A percentile compares a stretch with the other conserved stretches of the same genome.
Evolutionary conservation across 2,113 vertebrate genomes (phyloP).

Genomic region (Antennarius striatus): DNA sequence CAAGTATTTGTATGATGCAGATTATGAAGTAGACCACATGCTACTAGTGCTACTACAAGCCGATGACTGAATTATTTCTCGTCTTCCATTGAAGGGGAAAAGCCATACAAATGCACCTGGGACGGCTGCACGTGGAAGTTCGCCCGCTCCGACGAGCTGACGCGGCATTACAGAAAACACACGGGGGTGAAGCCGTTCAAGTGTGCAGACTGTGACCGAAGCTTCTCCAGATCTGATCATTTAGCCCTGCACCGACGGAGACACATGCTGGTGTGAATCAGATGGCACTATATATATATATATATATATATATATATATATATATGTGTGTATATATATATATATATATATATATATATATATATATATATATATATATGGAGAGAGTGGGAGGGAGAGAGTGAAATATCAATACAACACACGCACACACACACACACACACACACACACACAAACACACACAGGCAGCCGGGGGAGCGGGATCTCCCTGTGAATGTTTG

Average conservation of each 20-base stretch:
- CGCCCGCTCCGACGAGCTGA: slow-evolving; percentile 97
- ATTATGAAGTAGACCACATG: no score
- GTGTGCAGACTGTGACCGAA: slow-evolving; percentile 98
- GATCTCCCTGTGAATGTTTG: slow-evolving; percentile 75
- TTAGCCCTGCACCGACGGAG: slow-evolving; percentile 96
- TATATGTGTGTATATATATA: no score
- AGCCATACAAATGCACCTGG: slow-evolving; percentile 99
- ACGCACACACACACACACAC: not conserved
- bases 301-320: not conserved
- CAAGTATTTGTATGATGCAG: no score
- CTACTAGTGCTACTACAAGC: no score
- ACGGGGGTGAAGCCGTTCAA: slow-evolving; percentile 99
- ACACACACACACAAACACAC: slow-evolving; percentile 14
- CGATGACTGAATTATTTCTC: not conserved
- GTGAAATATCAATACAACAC: slow-evolving; percentile 55
- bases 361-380: not conserved
- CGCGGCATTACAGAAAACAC: slow-evolving; percentile 98
- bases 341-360: no score
- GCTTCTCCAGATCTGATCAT: slow-evolving; percentile 98
- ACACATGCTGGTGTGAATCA: slow-evolving; percentile 96
- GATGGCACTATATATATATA: slow-evolving; percentile 52
- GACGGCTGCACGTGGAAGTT: slow-evolving; percentile 99
- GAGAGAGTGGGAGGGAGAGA: slow-evolving; percentile 56
- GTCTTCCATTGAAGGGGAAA: slow-evolving; percentile 87
- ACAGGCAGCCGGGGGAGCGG: slow-evolving; percentile 67